phyloP scores from a whole-genome alignment of 2,888 invertebrate genomes.

The Dicyrtoma fusca region DNA sequence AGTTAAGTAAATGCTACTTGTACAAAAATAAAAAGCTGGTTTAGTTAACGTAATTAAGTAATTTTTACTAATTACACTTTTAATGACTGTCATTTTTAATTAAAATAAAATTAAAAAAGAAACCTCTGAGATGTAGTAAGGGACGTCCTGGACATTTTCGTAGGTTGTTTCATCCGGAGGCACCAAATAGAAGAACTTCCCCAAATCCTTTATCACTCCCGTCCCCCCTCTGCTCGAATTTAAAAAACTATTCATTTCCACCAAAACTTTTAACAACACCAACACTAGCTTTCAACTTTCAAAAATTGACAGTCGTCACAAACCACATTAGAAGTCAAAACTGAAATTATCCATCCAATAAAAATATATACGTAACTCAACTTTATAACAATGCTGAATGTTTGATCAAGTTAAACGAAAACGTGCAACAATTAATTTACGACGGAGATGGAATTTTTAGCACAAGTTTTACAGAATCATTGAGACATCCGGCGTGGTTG shows the following conservation, averaged over 20 bases:
- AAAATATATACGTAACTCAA: too few relatives aligned
- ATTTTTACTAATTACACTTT: constrained; percentile 15
- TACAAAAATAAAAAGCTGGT: too few relatives aligned
- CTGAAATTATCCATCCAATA: neutral
- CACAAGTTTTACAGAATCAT: too few relatives aligned
- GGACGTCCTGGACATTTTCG: constrained; percentile 70
- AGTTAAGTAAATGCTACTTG: too few relatives aligned
- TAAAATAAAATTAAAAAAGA: neutral
- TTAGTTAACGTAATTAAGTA: too few relatives aligned
- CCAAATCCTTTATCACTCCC: constrained; percentile 62
- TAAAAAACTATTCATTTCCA: neutral
- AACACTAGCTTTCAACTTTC: neutral
- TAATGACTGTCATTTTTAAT: neutral
- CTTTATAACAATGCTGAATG: too few relatives aligned
- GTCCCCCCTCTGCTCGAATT: neutral
- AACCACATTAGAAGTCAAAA: neutral
- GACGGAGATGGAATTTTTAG: too few relatives aligned
- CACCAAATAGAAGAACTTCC: constrained; percentile 73
- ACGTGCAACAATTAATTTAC: too few relatives aligned
- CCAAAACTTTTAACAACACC: neutral
- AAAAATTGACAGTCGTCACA: constrained; percentile 21
- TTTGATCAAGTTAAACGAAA: too few relatives aligned
- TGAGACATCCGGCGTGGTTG: too few relatives aligned
- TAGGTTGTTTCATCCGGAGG: constrained; percentile 70
- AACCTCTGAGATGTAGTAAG: constrained; percentile 74